Conservation (phyloP, 2,113 vertebrate species). For the Phylloscopus whistleri region DNA sequence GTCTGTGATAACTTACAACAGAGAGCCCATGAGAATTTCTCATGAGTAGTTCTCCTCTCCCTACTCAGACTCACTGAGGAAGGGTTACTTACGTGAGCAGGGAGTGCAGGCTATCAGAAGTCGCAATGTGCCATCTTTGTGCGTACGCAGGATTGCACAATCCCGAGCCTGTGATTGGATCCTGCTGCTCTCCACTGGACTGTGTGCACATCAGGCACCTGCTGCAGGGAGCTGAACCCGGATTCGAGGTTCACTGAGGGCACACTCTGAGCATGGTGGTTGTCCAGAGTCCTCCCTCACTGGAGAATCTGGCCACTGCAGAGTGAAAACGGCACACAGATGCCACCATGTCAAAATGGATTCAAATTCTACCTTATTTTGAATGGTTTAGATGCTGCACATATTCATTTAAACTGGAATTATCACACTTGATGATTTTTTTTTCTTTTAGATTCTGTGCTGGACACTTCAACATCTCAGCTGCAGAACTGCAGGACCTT, state of each 20-base stretch:
- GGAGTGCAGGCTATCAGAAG: not conserved
- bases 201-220: not conserved
- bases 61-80: not conserved
- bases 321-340: not conserved
- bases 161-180: not conserved
- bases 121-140: not conserved
- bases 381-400: rapidly evolving
- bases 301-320: not conserved
- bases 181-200: not conserved
- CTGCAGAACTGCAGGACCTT: not conserved
- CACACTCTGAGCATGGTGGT: not conserved
- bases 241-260: not conserved
- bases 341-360: not conserved
- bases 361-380: not conserved
- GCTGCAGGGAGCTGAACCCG: not conserved
- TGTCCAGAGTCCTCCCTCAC: not conserved
- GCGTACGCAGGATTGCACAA: not conserved
- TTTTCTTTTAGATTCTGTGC: not conserved
- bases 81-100: not conserved
- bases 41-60: not conserved
- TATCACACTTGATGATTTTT: not conserved
- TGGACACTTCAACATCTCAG: not conserved
- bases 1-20: not conserved
- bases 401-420: not conserved
- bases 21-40: not conserved